phyloP scores from a whole-genome alignment of 2,888 invertebrate genomes.

The Magallana nippona region DNA sequence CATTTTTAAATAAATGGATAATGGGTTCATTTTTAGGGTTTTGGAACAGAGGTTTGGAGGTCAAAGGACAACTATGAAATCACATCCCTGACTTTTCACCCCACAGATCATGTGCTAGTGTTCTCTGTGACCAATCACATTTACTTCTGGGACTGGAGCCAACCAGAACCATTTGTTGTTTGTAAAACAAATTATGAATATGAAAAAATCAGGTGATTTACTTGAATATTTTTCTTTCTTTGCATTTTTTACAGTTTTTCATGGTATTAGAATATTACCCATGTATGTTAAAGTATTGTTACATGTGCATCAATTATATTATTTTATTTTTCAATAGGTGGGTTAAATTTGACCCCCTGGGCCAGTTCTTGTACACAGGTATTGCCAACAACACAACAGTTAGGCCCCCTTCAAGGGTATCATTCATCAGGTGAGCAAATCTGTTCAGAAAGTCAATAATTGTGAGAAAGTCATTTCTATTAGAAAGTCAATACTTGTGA shows the following conservation, averaged over 20 bases:
- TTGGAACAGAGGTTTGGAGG: constrained; percentile 89
- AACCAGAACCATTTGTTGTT: constrained; percentile 87
- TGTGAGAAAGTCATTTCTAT: neutral
- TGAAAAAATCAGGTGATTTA: constrained; percentile 88
- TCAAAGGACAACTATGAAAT: constrained; percentile 88
- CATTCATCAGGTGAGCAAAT: constrained; percentile 54
- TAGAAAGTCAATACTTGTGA: neutral
- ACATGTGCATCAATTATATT: neutral
- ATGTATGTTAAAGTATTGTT: neutral
- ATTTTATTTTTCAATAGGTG: constrained; percentile 83
- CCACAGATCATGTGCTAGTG: constrained; percentile 89
- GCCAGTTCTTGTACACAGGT: constrained; percentile 90
- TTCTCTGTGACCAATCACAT: constrained; percentile 91
- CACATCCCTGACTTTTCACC: constrained; percentile 93
- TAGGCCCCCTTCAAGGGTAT: constrained; percentile 55
- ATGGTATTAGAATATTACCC: too few relatives aligned
- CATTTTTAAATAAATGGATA: neutral
- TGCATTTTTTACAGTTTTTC: neutral
- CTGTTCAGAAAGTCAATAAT: neutral
- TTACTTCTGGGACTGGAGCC: constrained; percentile 94
- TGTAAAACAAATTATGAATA: constrained; percentile 87
- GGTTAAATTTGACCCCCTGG: constrained; percentile 90
- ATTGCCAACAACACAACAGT: constrained; percentile 83
- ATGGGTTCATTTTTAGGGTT: constrained; percentile 84
- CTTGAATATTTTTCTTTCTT: neutral